Base-by-base conservation (phyloP, 1,140 invertebrate species). In the Drosophila baimaii region DNA sequence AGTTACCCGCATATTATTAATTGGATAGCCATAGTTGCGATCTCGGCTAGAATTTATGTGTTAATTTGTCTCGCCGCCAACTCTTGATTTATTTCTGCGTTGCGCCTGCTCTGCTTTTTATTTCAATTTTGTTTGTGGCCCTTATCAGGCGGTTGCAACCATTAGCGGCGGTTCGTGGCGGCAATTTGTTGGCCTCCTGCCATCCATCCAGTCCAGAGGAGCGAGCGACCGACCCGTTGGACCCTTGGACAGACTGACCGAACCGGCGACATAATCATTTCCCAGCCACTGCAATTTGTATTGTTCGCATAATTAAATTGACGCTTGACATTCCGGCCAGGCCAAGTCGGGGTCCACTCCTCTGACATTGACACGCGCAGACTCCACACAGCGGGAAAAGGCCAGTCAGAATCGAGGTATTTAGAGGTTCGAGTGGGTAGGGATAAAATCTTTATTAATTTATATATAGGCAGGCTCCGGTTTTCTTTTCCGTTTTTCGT, bases 231-330 rank as follows among this genome's bases (percentile, higher is more conserved):
- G 56, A 21, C 15, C 29, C n/a, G n/a, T n/a, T n/a, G n/a, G n/a
- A n/a, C n/a, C n/a, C n/a, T n/a, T n/a, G n/a, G 23, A 27, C 15
- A 8, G 46, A 29, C 25, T 5, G 62, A 44, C 63, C 25, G n/a
- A 57, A 37, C 66, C 69, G 66, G 76, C 77, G 79, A 89, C 80
- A 89, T 89, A 89, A 89, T 89, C 84, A 89, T 89, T 83, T 75
- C 65, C 72, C 49, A 37, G 21, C 44, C 63, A 66, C 80, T 75
- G 80, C 84, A 89, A 89, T 89, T 89, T 89, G 84, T 89, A 89
- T 89, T 89, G 84, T 89, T 89, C 85, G 80, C 84, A 89, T 89
- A 89, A 89, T 89, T 89, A 89, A 89, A 89, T 89, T 89, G 84
- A 89, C 84, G 84, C 84, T 89, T 84, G 74, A 69, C 80, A 89